These are phyloP conservation scores for Leptogaster cylindrica DNA, from an alignment of 2,888 invertebrate species.

Conservation along the genomic window DNA sequence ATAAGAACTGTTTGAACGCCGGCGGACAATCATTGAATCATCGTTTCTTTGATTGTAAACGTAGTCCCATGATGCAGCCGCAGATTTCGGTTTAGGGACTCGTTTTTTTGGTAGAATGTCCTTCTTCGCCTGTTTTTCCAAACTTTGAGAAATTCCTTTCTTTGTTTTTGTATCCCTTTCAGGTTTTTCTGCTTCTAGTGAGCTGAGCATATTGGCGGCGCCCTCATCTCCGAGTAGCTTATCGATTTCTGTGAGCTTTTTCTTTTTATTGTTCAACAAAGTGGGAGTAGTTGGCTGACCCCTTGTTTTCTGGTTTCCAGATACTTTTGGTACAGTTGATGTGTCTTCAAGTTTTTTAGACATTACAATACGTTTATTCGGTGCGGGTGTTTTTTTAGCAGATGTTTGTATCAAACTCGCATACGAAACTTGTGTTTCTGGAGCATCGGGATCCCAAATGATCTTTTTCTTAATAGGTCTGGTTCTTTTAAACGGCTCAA, in stretches of 20 bases:
- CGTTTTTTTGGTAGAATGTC: conserved; percentile 21
- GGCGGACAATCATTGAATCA: conserved; percentile 80
- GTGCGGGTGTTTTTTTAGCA: conserved; percentile 40
- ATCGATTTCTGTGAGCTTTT: conserved; percentile 74
- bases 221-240: conserved; percentile 83
- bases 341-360: conserved; percentile 41
- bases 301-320: conserved; percentile 5
- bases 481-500: conserved; percentile 20
- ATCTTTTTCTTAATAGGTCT: conserved; percentile 75
- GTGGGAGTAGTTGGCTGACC: conserved; percentile 17
- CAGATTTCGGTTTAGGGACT: conserved; percentile 32
- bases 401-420: conserved; percentile 59
- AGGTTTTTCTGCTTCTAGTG: conserved; percentile 66
- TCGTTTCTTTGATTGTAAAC: conserved; percentile 70
- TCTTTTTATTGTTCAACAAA: conserved; percentile 62
- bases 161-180: conserved; percentile 48
- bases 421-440: conserved; percentile 59
- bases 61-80: conserved; percentile 64
- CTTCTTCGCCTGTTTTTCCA: conserved; percentile 52
- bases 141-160: conserved; percentile 47
- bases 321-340: conserved; percentile 2
- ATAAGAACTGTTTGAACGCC: conserved; percentile 84
- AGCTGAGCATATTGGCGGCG: conserved; percentile 83
- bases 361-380: conserved; percentile 41
- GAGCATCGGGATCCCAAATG: conserved; percentile 72